These are phyloP conservation scores for Muscicapa striata DNA, from an alignment of 2,797 vertebrate species.

Conservation along the genomic window DNA sequence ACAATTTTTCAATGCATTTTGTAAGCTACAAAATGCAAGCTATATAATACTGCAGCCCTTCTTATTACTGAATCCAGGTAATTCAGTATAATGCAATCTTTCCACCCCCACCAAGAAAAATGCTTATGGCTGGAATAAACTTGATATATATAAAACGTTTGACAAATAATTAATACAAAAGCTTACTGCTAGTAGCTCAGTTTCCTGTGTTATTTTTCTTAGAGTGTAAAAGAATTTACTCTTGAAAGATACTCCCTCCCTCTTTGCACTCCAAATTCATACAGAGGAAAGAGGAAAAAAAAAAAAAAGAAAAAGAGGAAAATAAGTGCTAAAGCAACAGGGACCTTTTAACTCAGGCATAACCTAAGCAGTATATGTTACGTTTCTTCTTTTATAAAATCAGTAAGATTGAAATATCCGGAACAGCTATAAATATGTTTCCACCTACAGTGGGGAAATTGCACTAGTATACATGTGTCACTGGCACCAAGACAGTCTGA, in stretches of 20 bases:
- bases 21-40: background rate
- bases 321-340: background rate
- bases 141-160: background rate
- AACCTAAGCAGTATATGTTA: background rate
- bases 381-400: background rate
- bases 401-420: background rate
- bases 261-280: background rate
- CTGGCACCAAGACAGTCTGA: background rate
- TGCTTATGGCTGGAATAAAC: background rate
- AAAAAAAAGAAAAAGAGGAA: background rate
- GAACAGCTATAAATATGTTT: conserved; percentile 4
- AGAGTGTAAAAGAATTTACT: background rate
- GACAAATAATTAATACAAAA: background rate
- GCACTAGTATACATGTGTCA: background rate
- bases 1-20: background rate
- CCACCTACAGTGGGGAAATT: conserved; percentile 11
- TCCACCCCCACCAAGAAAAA: background rate
- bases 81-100: background rate
- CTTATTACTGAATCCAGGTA: background rate
- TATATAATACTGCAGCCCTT: background rate
- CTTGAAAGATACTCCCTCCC: background rate
- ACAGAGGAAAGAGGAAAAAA: background rate
- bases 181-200: background rate
- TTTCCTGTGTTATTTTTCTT: background rate
- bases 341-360: background rate